A percentile compares a stretch with the other conserved stretches of the same genome.
Conservation (phyloP, 2,797 vertebrate genomes). For the Propithecus deckenii region DNA sequence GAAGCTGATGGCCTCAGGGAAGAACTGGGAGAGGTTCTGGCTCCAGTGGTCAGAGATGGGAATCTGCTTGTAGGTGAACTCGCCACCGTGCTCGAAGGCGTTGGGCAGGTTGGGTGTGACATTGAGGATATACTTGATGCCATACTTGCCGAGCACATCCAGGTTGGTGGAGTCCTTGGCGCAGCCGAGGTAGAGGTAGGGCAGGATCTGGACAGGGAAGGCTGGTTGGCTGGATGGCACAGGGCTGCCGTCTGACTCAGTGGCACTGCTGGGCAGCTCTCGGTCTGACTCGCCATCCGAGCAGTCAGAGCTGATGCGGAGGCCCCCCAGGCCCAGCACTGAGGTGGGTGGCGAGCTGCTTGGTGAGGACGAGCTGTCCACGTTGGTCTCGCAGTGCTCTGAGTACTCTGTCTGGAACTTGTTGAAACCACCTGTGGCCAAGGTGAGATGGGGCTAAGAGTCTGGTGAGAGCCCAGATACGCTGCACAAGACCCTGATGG, state of each 20-base stretch:
- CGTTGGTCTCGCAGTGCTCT: constrained; percentile 96
- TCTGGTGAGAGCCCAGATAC: not conserved
- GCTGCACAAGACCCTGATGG: not conserved
- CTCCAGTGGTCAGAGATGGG: constrained; percentile 99
- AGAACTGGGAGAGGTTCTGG: constrained; percentile 99
- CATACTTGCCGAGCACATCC: constrained; percentile 96
- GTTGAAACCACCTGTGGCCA: constrained; percentile 92
- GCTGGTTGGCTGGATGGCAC: constrained; percentile 95
- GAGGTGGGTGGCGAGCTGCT: constrained; percentile 94
- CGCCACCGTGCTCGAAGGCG: constrained; percentile 97
- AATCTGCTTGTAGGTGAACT: constrained; percentile 99
- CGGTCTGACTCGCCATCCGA: constrained; percentile 97
- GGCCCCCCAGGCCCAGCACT: constrained; percentile 94
- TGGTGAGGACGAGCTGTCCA: constrained; percentile 92
- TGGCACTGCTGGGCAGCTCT: constrained; percentile 94
- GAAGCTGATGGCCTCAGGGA: constrained; percentile 99
- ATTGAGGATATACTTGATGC: constrained; percentile 99
- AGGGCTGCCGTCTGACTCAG: constrained; percentile 96
- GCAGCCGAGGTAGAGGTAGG: constrained; percentile 98
- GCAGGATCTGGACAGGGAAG: constrained; percentile 98
- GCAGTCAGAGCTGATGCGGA: constrained; percentile 97
- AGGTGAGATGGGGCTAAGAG: not conserved
- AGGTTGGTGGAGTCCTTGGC: constrained; percentile 99
- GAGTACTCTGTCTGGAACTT: constrained; percentile 97
- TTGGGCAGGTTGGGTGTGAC: constrained; percentile 99